Base-by-base conservation (phyloP, 2,113 vertebrate genomes). In the Clinocottus analis region DNA sequence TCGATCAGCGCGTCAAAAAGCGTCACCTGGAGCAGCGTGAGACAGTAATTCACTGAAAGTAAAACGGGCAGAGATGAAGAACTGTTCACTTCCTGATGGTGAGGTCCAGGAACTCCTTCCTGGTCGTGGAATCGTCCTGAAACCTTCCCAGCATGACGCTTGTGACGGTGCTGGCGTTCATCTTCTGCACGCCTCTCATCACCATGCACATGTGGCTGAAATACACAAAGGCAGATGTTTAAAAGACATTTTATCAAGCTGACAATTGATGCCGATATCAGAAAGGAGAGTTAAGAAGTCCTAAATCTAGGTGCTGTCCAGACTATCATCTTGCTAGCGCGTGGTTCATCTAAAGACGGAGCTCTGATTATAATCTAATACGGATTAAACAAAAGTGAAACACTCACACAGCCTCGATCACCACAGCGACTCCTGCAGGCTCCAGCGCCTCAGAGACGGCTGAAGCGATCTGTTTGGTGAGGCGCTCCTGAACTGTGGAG, bases 181-280 rank as follows among this genome's bases (percentile, higher is more conserved):
- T 94, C 87, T 94, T 94, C 89, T 94, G 91, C 59, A 80, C 91
- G 1, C 88, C 89, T 43, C 94, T 82, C 91, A 94, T 88, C 68
- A 93, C 82, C 85, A 86, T 85, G 23, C 83, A 92, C 93, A 91
- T 93, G 75, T 93, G 93, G 65, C 89, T 91, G 89, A 4, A 76
- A 80, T 4, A 37, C 51, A 78, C 33, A 59, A 55, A 60, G 23
- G 3, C 56, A 8, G 4, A 14, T 33, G 9, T 73, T 59, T 39
- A 58, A 23, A 33, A 5, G 4, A 33, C 33, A 33, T 33, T 4
- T 33, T 5, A 33, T 33, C 6, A 5, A 33, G 33, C 33, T 33
- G 33, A 5, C 33, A 62, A n/a, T 27, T 12, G 11, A 62, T 62
- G 33, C 11, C 5, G 31, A 35, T 9, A 21, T 33, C 14, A 45